Conservation (phyloP, 2,797 vertebrate genomes). For the Poeciliopsis turneri region DNA sequence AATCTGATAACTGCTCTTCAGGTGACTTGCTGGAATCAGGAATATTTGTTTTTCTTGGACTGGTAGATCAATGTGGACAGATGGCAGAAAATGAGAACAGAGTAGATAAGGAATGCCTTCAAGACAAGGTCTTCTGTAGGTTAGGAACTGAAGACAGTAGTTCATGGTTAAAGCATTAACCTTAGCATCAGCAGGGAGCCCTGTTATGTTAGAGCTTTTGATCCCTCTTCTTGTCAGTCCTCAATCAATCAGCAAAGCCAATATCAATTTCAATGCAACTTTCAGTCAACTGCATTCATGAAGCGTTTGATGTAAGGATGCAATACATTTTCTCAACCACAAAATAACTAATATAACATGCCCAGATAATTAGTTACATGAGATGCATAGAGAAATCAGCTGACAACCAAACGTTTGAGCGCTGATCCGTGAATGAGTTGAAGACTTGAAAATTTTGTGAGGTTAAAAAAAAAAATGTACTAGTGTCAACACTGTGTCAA, state of each 20-base stretch:
- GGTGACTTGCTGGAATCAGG: neutral
- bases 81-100: constrained; percentile 1
- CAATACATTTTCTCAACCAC: neutral
- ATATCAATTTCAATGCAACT: neutral
- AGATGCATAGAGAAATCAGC: neutral
- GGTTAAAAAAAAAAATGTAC: too few species aligned
- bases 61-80: neutral
- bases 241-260: neutral
- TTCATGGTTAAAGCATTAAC: neutral
- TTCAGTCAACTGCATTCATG: neutral
- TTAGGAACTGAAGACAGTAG: neutral
- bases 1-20: neutral
- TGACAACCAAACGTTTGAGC: neutral
- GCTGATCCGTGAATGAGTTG: neutral
- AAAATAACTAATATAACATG: neutral
- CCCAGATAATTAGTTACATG: neutral
- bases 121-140: neutral
- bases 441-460: neutral
- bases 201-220: neutral
- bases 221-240: neutral
- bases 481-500: neutral
- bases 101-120: neutral
- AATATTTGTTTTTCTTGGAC: constrained; percentile 4
- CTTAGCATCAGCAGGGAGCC: neutral
- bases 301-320: neutral